These are phyloP conservation scores for Acanthis flammea DNA, from an alignment of 2,797 vertebrate species.

Conservation along the genomic window DNA sequence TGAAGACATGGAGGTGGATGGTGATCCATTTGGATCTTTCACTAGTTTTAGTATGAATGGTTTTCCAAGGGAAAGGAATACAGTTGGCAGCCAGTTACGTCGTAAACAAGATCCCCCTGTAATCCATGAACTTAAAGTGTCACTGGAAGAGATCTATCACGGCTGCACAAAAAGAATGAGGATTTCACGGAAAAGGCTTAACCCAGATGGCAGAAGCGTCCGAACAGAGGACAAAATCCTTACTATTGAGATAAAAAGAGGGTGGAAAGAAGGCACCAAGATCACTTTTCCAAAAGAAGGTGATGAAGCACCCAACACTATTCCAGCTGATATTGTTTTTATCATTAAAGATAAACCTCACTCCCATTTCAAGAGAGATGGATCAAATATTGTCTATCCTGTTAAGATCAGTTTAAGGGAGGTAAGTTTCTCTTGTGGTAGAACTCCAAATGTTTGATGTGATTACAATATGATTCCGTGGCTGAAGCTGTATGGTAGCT, in stretches of 20 bases:
- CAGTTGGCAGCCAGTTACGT: constrained; percentile 83
- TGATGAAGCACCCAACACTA: constrained; percentile 90
- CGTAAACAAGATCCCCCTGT: constrained; percentile 96
- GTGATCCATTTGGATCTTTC: constrained; percentile 92
- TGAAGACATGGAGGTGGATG: constrained; percentile 95
- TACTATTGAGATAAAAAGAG: constrained; percentile 95
- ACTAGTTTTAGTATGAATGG: constrained; percentile 92
- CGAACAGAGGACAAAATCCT: constrained; percentile 97
- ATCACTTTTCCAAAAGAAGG: constrained; percentile 98
- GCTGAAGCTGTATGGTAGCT: neutral
- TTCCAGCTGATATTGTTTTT: constrained; percentile 97
- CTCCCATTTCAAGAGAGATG: constrained; percentile 92
- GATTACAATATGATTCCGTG: accelerated
- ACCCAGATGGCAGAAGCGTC: constrained; percentile 91
- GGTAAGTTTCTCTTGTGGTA: constrained; percentile 77
- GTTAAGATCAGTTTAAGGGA: constrained; percentile 92
- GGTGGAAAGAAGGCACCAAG: constrained; percentile 99
- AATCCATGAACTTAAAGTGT: constrained; percentile 92
- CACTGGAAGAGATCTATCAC: constrained; percentile 94
- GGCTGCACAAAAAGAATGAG: constrained; percentile 98
- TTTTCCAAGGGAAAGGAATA: constrained; percentile 91
- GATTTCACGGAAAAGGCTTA: constrained; percentile 94
- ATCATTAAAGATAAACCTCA: constrained; percentile 99
- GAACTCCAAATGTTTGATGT: neutral
- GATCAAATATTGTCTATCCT: constrained; percentile 94